These are phyloP conservation scores for Neomonachus schauinslandi DNA, from an alignment of 2,113 vertebrate species.

Conservation along the genomic window DNA sequence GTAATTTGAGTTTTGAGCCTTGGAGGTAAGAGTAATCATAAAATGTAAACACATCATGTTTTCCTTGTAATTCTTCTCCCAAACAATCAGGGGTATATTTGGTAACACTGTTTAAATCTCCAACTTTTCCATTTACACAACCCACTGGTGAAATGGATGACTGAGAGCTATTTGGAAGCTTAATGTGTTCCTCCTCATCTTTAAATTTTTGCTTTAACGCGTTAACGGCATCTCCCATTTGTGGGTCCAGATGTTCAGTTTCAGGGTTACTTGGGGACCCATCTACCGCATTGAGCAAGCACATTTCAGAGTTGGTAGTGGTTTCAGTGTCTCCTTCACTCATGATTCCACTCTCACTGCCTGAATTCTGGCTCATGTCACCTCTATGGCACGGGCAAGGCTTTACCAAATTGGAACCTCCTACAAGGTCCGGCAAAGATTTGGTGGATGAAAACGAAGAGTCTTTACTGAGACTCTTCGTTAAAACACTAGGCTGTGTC, in stretches of 20 bases:
- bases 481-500: slow-evolving; percentile 86
- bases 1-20: slow-evolving; percentile 88
- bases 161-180: slow-evolving; percentile 80
- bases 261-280: slow-evolving; percentile 82
- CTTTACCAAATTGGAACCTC: slow-evolving; percentile 81
- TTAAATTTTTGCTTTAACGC: slow-evolving; percentile 83
- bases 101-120: slow-evolving; percentile 81
- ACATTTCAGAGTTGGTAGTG: slow-evolving; percentile 89
- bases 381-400: slow-evolving; percentile 82
- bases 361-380: slow-evolving; percentile 89
- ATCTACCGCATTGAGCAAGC: slow-evolving; percentile 85
- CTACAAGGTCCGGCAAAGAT: slow-evolving; percentile 93
- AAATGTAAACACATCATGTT: slow-evolving; percentile 87
- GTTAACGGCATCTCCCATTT: slow-evolving; percentile 77
- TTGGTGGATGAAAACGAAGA: slow-evolving; percentile 95
- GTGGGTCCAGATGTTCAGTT: slow-evolving; percentile 78
- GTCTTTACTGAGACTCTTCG: slow-evolving; percentile 93
- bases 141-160: slow-evolving; percentile 76
- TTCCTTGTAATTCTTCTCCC: slow-evolving; percentile 85
- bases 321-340: slow-evolving; percentile 93
- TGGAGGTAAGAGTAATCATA: slow-evolving; percentile 91
- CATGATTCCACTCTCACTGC: slow-evolving; percentile 95
- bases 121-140: slow-evolving; percentile 82
- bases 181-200: slow-evolving; percentile 78
- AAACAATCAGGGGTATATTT: slow-evolving; percentile 75